These are phyloP conservation scores for Cinclus mexicanus DNA, from an alignment of 2,113 vertebrate genomes.

Conservation along the genomic window DNA sequence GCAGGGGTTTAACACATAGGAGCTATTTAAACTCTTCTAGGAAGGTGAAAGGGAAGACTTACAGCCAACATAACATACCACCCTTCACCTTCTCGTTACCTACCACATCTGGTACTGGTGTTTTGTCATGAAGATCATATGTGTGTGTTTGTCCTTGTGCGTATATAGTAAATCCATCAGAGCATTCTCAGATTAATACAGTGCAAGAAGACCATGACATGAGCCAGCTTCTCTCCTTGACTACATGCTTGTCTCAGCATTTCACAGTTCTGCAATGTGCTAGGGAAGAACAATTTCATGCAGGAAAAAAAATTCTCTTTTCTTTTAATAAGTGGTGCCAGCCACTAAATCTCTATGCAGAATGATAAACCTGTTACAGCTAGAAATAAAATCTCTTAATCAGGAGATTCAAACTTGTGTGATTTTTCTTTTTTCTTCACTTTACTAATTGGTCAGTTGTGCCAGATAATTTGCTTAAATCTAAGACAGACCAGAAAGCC, in stretches of 20 bases:
- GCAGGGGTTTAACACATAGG: rapidly evolving
- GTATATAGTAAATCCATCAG: not conserved
- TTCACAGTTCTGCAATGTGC: not conserved
- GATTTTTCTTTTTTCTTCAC: not conserved
- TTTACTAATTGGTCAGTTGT: not conserved
- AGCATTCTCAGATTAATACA: not conserved
- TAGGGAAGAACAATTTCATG: not conserved
- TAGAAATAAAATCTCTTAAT: not conserved
- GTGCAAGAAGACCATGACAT: not conserved
- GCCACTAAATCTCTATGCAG: not conserved
- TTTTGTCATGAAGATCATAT: not conserved
- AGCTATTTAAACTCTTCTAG: not conserved
- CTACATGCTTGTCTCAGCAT: not conserved
- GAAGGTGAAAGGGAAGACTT: not conserved
- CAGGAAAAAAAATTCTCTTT: not conserved
- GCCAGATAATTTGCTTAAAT: not conserved
- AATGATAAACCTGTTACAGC: not conserved
- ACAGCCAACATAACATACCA: not conserved
- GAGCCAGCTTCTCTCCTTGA: not conserved
- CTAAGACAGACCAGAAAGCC: not conserved
- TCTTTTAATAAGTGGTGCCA: not conserved
- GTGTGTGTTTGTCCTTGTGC: not conserved
- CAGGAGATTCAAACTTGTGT: not conserved
- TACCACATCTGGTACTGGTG: not conserved
- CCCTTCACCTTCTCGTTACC: not conserved